These are phyloP conservation scores for Craseonycteris thonglongyai DNA, from an alignment of 2,113 vertebrate species.

Conservation along the genomic window DNA sequence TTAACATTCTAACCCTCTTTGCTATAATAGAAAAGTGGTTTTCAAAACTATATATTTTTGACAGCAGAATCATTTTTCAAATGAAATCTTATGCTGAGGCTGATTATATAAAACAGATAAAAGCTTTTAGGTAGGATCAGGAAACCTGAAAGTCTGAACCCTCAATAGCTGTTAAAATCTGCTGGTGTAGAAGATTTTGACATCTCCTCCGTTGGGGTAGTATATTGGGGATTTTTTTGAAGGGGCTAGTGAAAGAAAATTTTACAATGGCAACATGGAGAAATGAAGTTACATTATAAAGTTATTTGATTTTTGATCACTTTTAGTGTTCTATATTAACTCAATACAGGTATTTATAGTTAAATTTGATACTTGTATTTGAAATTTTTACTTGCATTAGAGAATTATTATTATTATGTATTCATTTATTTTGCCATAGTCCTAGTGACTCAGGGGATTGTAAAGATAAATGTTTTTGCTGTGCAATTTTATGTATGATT, in stretches of 20 bases:
- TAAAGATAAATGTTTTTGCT: not conserved
- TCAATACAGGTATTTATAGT: not conserved
- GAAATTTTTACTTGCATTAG: not conserved
- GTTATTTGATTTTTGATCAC: not conserved
- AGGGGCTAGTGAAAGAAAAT: not conserved
- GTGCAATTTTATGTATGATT: not conserved
- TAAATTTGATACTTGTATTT: not conserved
- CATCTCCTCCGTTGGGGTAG: not conserved
- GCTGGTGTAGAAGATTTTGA: not conserved
- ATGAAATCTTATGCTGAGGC: not conserved
- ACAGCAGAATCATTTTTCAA: not conserved
- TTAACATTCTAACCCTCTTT: not conserved
- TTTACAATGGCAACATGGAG: not conserved
- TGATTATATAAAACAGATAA: constrained; percentile 12
- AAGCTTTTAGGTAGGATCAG: not conserved
- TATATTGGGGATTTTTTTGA: not conserved
- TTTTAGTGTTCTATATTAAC: not conserved
- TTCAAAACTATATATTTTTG: not conserved
- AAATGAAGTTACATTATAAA: not conserved
- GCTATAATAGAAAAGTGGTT: not conserved
- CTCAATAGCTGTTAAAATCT: not conserved
- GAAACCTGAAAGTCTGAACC: not conserved
- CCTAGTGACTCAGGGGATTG: not conserved
- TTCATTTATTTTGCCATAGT: not conserved
- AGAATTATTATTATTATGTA: no score